A percentile compares a stretch with the other conserved stretches of the same genome.
Conservation (phyloP, 92 coral and sea anemone genomes). For the Palythoa grandis region DNA sequence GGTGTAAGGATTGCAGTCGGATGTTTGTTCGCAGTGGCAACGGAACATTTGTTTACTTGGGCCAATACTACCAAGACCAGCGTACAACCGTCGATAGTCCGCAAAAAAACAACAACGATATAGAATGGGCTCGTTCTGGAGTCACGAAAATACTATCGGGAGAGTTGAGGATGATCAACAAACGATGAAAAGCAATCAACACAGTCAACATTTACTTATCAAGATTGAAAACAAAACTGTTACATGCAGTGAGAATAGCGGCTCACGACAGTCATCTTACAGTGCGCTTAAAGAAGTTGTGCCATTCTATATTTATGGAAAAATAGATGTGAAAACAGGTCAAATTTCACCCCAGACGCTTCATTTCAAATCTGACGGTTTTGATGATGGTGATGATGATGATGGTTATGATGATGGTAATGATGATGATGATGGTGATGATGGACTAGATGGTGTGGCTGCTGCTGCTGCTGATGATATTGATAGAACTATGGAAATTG, state of each 20-base stretch:
- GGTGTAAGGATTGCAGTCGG: neutral
- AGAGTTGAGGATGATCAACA: neutral
- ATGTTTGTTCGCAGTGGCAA: neutral
- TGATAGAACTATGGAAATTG: neutral
- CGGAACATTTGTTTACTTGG: neutral
- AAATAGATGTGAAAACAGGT: constrained; percentile 1
- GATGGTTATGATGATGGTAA: neutral
- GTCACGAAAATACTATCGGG: constrained; percentile 7
- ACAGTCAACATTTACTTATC: neutral
- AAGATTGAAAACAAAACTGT: neutral
- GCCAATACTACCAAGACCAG: neutral
- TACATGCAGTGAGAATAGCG: neutral
- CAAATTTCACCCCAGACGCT: constrained; percentile 11
- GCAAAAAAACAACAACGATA: neutral
- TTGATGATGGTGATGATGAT: neutral
- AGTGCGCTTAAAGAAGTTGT: neutral
- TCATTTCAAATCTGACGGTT: constrained; percentile 9
- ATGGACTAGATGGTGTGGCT: neutral
- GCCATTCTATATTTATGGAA: neutral
- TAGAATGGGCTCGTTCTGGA: constrained; percentile 39
- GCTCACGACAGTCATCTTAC: neutral
- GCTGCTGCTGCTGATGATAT: neutral
- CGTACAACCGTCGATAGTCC: neutral
- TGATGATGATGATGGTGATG: neutral
- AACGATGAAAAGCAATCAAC: neutral